Conservation (phyloP, 2,797 vertebrate genomes). For the Parambassis ranga region DNA sequence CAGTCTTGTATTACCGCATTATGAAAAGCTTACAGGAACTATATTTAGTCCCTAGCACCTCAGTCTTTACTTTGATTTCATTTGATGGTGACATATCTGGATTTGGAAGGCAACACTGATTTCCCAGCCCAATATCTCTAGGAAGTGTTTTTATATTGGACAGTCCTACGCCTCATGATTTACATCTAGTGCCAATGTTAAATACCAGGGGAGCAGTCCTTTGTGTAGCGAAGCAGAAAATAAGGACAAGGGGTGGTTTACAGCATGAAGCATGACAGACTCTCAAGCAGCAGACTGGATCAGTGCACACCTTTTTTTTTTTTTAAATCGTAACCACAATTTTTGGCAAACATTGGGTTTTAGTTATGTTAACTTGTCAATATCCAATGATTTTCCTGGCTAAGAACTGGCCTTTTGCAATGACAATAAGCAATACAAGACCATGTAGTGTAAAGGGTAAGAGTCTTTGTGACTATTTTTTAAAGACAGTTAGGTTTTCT, state of each 20-base stretch:
- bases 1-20: slow-evolving; percentile 25
- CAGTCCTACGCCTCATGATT: neutral
- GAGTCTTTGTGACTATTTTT: no score
- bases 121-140: neutral
- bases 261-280: neutral
- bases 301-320: neutral
- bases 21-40: slow-evolving; percentile 22
- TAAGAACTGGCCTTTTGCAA: no score
- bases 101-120: neutral
- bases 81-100: slow-evolving; percentile 20
- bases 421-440: no score
- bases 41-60: slow-evolving; percentile 16
- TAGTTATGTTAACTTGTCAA: no score
- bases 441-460: no score
- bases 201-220: neutral
- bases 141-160: neutral
- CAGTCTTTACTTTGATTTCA: slow-evolving; percentile 25
- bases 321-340: neutral
- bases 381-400: no score
- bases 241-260: neutral
- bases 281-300: neutral
- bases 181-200: neutral
- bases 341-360: neutral
- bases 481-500: no score
- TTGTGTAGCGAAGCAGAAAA: neutral